Percentiles rank a stretch among this genome's conserved stretches.
These are phyloP conservation scores for Morone saxatilis DNA, from an alignment of 2,113 vertebrate genomes.

Conservation along the genomic window DNA sequence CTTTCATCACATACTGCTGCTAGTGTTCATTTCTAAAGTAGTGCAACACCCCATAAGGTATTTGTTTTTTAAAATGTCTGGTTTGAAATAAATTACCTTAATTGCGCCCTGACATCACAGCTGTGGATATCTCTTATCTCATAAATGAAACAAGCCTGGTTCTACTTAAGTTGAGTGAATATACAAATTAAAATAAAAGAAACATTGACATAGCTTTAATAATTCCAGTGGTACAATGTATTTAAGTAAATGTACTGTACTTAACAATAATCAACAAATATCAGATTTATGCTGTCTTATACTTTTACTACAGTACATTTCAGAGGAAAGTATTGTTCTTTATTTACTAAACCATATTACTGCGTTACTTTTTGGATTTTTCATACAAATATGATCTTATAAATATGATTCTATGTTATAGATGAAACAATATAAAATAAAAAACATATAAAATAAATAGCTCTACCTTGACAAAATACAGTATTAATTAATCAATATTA, in stretches of 20 bases:
- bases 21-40: conserved; percentile 29
- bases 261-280: too few relatives aligned
- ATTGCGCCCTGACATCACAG: conserved; percentile 10
- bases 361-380: not conserved
- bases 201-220: not conserved
- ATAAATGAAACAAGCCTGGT: not conserved
- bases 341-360: not conserved
- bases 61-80: conserved; percentile 35
- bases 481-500: too few relatives aligned
- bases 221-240: not conserved
- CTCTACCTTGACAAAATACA: not conserved
- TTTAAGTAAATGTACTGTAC: not conserved
- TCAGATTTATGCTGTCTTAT: not conserved
- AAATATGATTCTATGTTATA: not conserved
- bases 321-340: not conserved
- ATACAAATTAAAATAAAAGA: conserved; percentile 2
- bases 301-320: not conserved
- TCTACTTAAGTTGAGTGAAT: not conserved
- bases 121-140: not conserved
- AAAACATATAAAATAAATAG: not conserved
- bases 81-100: conserved; percentile 36
- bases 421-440: not conserved
- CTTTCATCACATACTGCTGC: conserved; percentile 32
- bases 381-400: not conserved
- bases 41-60: conserved; percentile 15